phyloP scores from a whole-genome alignment of 2,797 vertebrate species.

The Sternotherus odoratus region DNA sequence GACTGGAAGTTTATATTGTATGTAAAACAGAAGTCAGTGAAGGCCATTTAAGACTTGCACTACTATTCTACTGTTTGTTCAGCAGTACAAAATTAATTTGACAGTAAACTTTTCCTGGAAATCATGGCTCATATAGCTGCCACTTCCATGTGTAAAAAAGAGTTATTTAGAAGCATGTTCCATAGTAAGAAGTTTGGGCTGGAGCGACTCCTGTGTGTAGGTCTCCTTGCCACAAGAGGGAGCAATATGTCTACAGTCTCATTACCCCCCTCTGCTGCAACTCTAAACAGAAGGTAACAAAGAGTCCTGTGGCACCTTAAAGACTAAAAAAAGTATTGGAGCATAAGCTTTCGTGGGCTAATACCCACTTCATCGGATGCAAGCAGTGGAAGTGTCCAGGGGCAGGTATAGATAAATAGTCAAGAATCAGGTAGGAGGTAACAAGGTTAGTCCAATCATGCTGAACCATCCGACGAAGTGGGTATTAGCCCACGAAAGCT shows the following conservation, averaged over 20 bases:
- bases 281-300: no score
- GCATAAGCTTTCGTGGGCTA: no score
- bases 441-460: no score
- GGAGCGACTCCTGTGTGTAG: background rate
- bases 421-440: no score
- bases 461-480: no score
- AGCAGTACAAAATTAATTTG: background rate
- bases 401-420: no score
- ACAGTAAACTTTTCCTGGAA: background rate
- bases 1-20: background rate
- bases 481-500: no score
- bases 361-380: no score
- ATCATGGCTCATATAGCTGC: background rate
- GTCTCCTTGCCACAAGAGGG: background rate
- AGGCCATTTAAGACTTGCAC: background rate
- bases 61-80: background rate
- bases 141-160: background rate
- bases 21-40: constrained; percentile 8
- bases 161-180: rapidly evolving
- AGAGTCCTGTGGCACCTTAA: no score
- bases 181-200: background rate
- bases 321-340: no score
- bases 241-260: background rate
- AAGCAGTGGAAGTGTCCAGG: no score
- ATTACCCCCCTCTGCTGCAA: background rate